Evolutionary conservation across 2,797 vertebrate genomes (phyloP), one percentile per base, ranked within the genome.

Genomic region (Spinus pinus): DNA sequence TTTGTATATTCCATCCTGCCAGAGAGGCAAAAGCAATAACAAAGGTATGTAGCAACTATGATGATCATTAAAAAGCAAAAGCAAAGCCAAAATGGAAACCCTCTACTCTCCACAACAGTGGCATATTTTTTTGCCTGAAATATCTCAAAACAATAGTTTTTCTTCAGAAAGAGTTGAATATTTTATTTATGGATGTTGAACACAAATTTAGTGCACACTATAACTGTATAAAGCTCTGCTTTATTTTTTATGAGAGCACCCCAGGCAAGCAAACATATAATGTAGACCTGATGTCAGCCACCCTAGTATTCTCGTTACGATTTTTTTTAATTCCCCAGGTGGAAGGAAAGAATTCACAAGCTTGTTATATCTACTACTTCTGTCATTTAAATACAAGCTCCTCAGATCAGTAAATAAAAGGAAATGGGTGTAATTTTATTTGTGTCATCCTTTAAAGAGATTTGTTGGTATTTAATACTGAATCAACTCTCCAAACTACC

Each of bases 191-290:
- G 50, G 85, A 84, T 92, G 35, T 42, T 87, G 71, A 94, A 73
- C 78, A 82, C 61, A 96, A 96, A 95, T 93, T 95, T 93, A 95
- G 82, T 86, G 77, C 79, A 80, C 56, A 73, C 71, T 81, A 30
- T 67, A 95, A 95, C 16, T 93, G 62, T 86, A 91, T 94, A 97
- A 97, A 92, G 57, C 73, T 96, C 88, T 91, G 86, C n/a, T 91
- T 96, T 95, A 94, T 96, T 97, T 96, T 97, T 97, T 95, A 96
- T 93, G 91, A 97, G 79, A 96, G 85, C 90, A 96, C 94, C 93
- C 83, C 90, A 96, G 88, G 80, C 88, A 97, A 92, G 93, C 85
- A 90, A 97, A 94, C 69, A 73, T 81, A 67, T 51, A 96, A 95
- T 51, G 90, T 67, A 97, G 94, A 95, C 87, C 91, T 88, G 96